Base-by-base conservation (phyloP, 1,140 invertebrate species). In the Galendromus occidentalis region DNA sequence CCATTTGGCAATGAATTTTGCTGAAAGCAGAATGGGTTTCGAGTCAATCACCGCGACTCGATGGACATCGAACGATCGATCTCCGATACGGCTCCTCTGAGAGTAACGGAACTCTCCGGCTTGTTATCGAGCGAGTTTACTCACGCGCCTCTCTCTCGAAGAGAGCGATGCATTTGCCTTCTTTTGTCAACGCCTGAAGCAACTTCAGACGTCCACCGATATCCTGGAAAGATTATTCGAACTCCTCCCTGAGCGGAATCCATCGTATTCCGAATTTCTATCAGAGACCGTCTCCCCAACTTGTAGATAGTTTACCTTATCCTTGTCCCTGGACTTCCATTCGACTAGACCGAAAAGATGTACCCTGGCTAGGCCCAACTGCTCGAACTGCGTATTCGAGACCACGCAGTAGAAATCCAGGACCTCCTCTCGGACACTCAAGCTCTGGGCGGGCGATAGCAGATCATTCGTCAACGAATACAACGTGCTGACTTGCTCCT, bases 391-490 rank as follows among this genome's bases (percentile, higher is more conserved):
- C 17, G 51, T 59, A 14, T 59, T 59, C 22, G 33, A 25, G 33
- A 59, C 51, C 33, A 33, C 33, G 14, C 25, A 25, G 20, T 59
- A 59, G 51, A 59, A 59, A 33, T 59, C 51, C 14, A 59, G 14
- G 14, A 59, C 51, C 22, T 59, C 51, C 25, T 59, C 51, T 1
- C 51, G 51, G 1, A 59, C 51, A 25, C 33, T 33, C 22, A 25
- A 22, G 22, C 12, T 59, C 17, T 59, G 51, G n/a, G 51, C 51
- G 1, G 51, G 51, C 14, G 51, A 59, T 22, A 29, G 51, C 14
- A 59, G 51, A 25, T 59, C 51, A 59, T 59, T 59, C 33, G 51
- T 59, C 20, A 59, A 25, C 51, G 51, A 59, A 25, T 59, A 59
- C 25, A 59, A 33, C 6, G 51, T 59, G 22, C 51, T 59, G 2